phyloP scores from a whole-genome alignment of 1,140 invertebrate species.

The Chionoecetes opilio region DNA sequence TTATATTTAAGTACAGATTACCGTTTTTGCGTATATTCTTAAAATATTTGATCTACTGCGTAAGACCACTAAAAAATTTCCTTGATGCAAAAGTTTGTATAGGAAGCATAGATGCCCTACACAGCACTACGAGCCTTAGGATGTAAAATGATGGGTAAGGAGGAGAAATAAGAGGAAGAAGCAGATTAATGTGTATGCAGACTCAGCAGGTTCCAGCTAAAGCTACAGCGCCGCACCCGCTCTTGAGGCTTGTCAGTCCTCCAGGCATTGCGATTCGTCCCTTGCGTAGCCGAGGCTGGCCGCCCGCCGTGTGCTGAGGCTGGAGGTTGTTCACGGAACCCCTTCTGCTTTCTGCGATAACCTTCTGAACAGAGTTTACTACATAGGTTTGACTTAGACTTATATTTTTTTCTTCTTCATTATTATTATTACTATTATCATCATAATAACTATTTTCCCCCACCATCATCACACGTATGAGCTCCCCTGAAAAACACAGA shows the following conservation, averaged over 20 bases:
- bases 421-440: slow-evolving; percentile 32
- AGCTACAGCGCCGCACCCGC: background rate
- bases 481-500: no score
- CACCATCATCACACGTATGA: background rate
- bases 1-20: no score
- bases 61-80: background rate
- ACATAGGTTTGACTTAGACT: background rate
- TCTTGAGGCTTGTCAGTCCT: background rate
- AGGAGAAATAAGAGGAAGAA: background rate
- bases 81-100: background rate
- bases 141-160: background rate
- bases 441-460: slow-evolving; percentile 19
- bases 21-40: no score
- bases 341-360: background rate
- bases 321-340: slow-evolving; percentile 14
- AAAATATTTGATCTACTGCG: no score
- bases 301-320: background rate
- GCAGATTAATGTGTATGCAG: background rate
- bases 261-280: background rate
- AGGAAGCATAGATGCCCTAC: background rate
- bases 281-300: background rate
- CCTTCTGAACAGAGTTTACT: no score
- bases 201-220: background rate
- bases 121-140: background rate
- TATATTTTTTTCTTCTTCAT: background rate